Evolutionary conservation across 2,888 invertebrate genomes (phyloP).

Genomic region (Caenorhabditis sp.): DNA sequence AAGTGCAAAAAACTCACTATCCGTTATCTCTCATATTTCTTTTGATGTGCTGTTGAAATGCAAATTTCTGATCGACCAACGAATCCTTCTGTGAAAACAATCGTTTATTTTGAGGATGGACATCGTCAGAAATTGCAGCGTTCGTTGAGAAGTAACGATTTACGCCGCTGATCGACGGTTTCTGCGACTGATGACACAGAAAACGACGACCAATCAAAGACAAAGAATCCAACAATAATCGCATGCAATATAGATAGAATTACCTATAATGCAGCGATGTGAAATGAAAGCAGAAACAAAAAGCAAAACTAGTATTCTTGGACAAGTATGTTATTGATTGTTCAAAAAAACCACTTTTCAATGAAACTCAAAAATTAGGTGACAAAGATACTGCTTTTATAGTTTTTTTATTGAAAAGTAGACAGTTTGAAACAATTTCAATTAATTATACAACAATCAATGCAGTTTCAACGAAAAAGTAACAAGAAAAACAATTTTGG

Average conservation of each 20-base stretch:
- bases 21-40: constrained; percentile 46
- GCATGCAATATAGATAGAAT: not conserved
- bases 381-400: no score
- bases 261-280: not conserved
- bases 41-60: constrained; percentile 43
- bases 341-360: no score
- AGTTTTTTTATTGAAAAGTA: no score
- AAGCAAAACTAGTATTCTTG: not conserved
- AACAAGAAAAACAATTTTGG: constrained; percentile 13
- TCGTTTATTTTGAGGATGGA: constrained; percentile 31
- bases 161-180: constrained; percentile 9
- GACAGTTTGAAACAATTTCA: no score
- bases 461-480: not conserved
- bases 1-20: constrained; percentile 36
- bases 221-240: not conserved
- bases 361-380: no score
- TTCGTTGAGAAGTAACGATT: constrained; percentile 25
- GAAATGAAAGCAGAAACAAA: not conserved
- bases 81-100: constrained; percentile 33
- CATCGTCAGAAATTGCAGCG: constrained; percentile 19
- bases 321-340: no score
- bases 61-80: constrained; percentile 41
- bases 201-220: constrained; percentile 24
- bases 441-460: no score
- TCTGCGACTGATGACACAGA: constrained; percentile 15